phyloP scores from a whole-genome alignment of 2,797 vertebrate genomes.

The Gephyroberyx darwinii region DNA sequence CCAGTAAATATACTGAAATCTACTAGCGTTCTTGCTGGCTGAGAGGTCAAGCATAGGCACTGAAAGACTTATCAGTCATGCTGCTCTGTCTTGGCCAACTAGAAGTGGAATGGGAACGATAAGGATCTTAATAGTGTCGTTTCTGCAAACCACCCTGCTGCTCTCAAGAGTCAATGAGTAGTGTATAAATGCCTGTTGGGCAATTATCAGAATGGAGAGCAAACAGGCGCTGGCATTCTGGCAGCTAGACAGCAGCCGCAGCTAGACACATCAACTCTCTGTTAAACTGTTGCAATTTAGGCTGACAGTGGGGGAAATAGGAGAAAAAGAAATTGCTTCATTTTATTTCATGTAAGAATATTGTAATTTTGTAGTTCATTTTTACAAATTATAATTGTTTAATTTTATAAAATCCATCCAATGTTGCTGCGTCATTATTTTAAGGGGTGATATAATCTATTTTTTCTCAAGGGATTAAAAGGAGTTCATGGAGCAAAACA shows the following conservation, averaged over 20 bases:
- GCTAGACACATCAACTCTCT: conserved; percentile 10
- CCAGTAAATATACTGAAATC: background rate
- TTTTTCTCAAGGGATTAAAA: too few species aligned
- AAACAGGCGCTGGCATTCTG: conserved; percentile 52
- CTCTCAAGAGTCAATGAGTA: conserved; percentile 54
- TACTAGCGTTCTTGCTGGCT: background rate
- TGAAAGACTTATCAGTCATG: background rate
- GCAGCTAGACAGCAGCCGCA: conserved; percentile 36
- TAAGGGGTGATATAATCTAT: too few species aligned
- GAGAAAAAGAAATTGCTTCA: too few species aligned
- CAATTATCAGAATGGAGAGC: conserved; percentile 52
- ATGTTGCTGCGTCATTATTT: too few species aligned
- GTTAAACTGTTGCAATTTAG: too few species aligned
- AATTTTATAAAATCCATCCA: too few species aligned
- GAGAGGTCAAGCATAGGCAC: background rate
- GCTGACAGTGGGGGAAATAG: too few species aligned
- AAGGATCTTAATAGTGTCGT: conserved; percentile 6
- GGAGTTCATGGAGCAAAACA: too few species aligned
- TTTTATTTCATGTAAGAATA: background rate
- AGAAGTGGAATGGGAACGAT: background rate
- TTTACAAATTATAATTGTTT: too few species aligned
- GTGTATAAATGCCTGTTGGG: conserved; percentile 56
- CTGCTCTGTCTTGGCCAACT: background rate
- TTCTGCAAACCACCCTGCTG: conserved; percentile 13
- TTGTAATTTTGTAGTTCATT: too few species aligned